A percentile compares a stretch with the other conserved stretches of the same genome.
phyloP scores from a whole-genome alignment of 2,888 invertebrate genomes.

The Azorinus chamasolen region DNA sequence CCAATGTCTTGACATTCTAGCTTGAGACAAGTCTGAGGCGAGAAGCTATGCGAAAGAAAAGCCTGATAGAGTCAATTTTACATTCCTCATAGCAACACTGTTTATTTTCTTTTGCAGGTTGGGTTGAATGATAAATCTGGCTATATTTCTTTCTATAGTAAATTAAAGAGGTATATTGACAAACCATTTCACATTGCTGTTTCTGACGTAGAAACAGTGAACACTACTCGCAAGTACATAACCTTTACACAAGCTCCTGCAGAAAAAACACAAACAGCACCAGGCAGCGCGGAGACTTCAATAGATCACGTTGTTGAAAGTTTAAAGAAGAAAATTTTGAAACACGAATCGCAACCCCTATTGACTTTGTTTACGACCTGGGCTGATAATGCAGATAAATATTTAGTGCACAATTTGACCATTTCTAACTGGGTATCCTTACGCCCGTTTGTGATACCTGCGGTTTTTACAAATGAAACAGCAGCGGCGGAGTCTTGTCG shows the following conservation, averaged over 20 bases:
- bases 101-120: constrained; percentile 34
- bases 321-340: constrained; percentile 29
- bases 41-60: too few species aligned
- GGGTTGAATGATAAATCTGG: constrained; percentile 58
- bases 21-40: too few species aligned
- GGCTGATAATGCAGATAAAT: constrained; percentile 67
- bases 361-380: constrained; percentile 77
- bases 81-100: too few species aligned
- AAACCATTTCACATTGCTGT: constrained; percentile 34
- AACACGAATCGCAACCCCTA: constrained; percentile 51
- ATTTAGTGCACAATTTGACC: constrained; percentile 72
- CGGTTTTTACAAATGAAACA: constrained; percentile 72
- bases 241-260: neutral
- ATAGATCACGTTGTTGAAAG: constrained; percentile 7
- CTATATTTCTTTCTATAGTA: constrained; percentile 55
- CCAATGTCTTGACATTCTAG: too few species aligned
- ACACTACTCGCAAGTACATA: neutral
- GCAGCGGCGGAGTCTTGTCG: constrained; percentile 51
- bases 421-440: constrained; percentile 72
- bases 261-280: neutral
- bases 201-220: neutral
- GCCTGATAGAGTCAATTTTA: too few species aligned
- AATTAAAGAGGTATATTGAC: constrained; percentile 48
- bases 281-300: neutral
- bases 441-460: constrained; percentile 68